Base-by-base conservation (phyloP, 2,113 vertebrate genomes). In the Toxotes jaculatrix region DNA sequence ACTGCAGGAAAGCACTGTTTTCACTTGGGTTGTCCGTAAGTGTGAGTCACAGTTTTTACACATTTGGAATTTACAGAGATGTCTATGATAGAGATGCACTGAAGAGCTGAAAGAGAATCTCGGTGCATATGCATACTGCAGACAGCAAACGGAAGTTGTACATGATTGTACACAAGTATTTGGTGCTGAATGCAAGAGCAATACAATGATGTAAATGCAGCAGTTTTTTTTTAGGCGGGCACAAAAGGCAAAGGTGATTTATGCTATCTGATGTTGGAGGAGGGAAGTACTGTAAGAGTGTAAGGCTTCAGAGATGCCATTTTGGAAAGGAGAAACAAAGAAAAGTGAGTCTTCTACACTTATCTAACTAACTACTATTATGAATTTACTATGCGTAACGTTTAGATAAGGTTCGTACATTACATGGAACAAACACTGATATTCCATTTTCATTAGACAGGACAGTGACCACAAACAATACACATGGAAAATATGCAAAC, bases 101-200 rank as follows among this genome's bases (percentile, higher is more conserved):
- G 11, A 56, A 60, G 53, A 62, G 64, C 2, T 43, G 34, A 42
- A 63, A 51, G 40, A 43, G 59, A 43, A 63, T 55, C 47, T 72
- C 47, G 27, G 67, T 69, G 59, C 34, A 32, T 49, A 68, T 69
- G 55, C 32, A 32, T 43, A 62, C 38, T 38, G 69, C 62, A 70
- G 70, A 80, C 55, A 79, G 76, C 43, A 63, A 75, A 53, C 64
- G 21, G 34, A 68, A 66, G 53, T 60, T 60, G 49, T 42, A 65
- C 23, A 57, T 32, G 42, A 64, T 49, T 55, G 74, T 83, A 76
- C 76, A 42, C 19, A 38, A 31, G 42, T 79, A 82, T 85, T 89
- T 88, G 77, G 79, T 87, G 73, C 34, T 74, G 64, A 83, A 82
- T 77, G 76, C 23, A 40, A 88, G 79, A 87, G 88, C 87, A 82